Base-by-base conservation (phyloP, 2,113 vertebrate species). In the Crocuta crocuta region DNA sequence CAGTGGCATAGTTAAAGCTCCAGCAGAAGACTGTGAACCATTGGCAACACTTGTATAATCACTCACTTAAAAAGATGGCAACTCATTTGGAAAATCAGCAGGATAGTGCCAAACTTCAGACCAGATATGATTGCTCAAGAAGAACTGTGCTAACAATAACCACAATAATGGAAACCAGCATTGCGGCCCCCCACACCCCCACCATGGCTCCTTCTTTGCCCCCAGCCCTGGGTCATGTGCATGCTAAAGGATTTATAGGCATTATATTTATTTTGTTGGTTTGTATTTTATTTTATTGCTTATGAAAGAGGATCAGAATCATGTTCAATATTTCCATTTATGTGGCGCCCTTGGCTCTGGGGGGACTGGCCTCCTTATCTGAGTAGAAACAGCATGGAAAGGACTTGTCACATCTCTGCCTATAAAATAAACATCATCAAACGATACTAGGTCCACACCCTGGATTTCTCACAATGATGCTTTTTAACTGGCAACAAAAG, bases 11-110 rank as follows among this genome's bases (percentile, higher is more conserved):
- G 61, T 73, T 89, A 84, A 94, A 96, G 85, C 28, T 45, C 55
- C 76, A 94, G 43, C 74, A 96, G 55, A 61, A 86, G 26, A 19
- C 78, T 50, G 39, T 33, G 53, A 88, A 82, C 58, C 71, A 58
- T 13, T 86, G 87, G 86, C 81, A 93, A 81, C 84, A 68, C 8
- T 17, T 74, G 33, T n/a, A 58, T 13, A 74, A 63, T 78, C 96
- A 15, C 71, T 88, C 61, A 97, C 90, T 97, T 80, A 66, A 89
- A 96, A 97, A 96, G 71, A 94, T 89, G 76, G 90, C 76, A 97
- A 88, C 39, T 78, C 55, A 89, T 39, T 97, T 95, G 97, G 96
- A 98, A 98, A 98, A 97, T 76, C 92, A 96, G 92, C 31, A 92
- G 61, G 76, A 65, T 0, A 19, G 26, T 0, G 74, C 90, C 98